Evolutionary conservation across 2,888 invertebrate genomes (phyloP), one percentile per base, ranked within the genome.

Genomic region (Hypolimnas misippus): DNA sequence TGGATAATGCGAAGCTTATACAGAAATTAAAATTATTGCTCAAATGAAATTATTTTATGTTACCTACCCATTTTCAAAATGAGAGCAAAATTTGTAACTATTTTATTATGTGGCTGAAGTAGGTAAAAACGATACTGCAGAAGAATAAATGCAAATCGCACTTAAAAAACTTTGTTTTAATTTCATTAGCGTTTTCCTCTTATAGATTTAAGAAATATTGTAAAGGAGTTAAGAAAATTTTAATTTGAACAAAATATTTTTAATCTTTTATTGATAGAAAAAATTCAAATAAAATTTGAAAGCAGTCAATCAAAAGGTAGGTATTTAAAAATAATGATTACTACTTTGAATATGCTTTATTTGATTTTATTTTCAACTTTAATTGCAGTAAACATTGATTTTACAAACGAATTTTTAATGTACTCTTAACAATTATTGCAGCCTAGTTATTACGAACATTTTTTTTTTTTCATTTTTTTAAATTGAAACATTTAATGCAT

Each of bases 131-230:
- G 62, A 79, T 78, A 80, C 78, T 81, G 77, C 83, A 82, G 79
- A 83, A 73, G 83, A 85, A 79, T 86, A 84, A 89, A 89, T 81
- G 67, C 77, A 84, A 80, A 77, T 86, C 81, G 78, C 86, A 87
- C 84, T 86, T 61, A 29, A 25, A 35, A 44, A 38, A 8, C 29
- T 70, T 68, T 66, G 64, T 74, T 82, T 81, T 83, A 69, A 78
- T 80, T 81, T 29, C n/a, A 29, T 29, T 25, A 25, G 25, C n/a
- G 1, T 14, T n/a, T 17, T 42, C 44, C 33, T 25, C 5, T 25
- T 25, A 25, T 5, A 25, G 3, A n/a, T 25, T 25, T 25, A 25
- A 25, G 25, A n/a, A n/a, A n/a, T n/a, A n/a, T n/a, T n/a, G n/a
- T n/a, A n/a, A n/a, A n/a, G n/a, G n/a, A n/a, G n/a, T 7, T 16